A percentile compares a stretch with the other conserved stretches of the same genome.
phyloP scores from a whole-genome alignment of 2,797 vertebrate genomes.

The Emydoidea blandingii region DNA sequence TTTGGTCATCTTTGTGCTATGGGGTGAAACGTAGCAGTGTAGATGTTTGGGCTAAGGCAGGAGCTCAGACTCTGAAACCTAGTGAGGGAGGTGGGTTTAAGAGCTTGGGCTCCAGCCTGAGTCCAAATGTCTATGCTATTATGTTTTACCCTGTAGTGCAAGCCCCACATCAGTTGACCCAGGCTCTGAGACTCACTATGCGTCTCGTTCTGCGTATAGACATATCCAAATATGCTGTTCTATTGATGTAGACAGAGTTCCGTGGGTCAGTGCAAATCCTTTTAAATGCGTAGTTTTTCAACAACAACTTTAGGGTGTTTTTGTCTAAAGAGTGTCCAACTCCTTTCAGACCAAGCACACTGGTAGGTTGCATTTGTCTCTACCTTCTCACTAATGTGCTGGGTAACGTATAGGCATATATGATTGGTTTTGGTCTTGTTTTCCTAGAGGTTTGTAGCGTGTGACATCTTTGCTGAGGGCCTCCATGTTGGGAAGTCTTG shows the following conservation, averaged over 20 bases:
- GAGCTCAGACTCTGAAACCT: neutral
- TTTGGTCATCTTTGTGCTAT: neutral
- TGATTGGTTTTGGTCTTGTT: constrained; percentile 70
- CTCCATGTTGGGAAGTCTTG: constrained; percentile 52
- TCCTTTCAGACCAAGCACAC: constrained; percentile 53
- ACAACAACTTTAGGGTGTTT: constrained; percentile 23
- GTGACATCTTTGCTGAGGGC: constrained; percentile 56
- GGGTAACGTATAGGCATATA: constrained; percentile 64
- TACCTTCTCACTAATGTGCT: constrained; percentile 62
- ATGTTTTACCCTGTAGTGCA: neutral
- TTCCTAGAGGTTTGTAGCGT: constrained; percentile 58
- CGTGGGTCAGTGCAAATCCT: neutral
- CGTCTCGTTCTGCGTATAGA: neutral
- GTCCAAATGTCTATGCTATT: neutral
- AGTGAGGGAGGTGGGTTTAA: neutral
- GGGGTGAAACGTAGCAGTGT: neutral
- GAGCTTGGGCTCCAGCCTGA: neutral
- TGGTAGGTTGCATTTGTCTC: constrained; percentile 63
- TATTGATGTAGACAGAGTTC: neutral
- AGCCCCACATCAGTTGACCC: neutral
- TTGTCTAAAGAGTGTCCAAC: constrained; percentile 36
- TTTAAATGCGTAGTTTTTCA: constrained; percentile 1
- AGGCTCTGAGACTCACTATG: neutral
- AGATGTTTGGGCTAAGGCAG: neutral
- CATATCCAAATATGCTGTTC: neutral